Evolutionary conservation across 1,140 invertebrate genomes (phyloP).

Genomic region (Trachelipus rathkii): DNA sequence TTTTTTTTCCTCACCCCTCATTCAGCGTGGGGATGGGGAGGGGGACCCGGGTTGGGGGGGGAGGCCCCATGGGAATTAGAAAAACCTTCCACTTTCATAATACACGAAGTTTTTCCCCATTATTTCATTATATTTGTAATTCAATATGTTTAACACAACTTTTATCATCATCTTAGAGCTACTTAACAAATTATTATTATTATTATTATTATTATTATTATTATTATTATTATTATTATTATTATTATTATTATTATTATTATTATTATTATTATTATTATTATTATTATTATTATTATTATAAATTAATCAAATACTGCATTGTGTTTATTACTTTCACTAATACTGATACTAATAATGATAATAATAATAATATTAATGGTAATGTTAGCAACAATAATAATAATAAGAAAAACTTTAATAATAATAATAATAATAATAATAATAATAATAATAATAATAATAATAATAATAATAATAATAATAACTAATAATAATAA

Average conservation of each 20-base stretch:
- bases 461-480: too few relatives aligned
- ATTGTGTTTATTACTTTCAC: too few relatives aligned
- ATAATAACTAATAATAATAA: too few relatives aligned
- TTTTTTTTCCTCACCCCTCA: background rate
- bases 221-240: background rate
- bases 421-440: too few relatives aligned
- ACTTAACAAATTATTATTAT: slow-evolving; percentile 3
- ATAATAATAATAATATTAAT: too few relatives aligned
- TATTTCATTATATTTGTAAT: slow-evolving; percentile 12
- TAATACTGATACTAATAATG: too few relatives aligned
- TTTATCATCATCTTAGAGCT: background rate
- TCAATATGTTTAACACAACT: background rate
- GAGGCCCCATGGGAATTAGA: background rate
- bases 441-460: too few relatives aligned
- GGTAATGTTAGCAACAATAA: too few relatives aligned
- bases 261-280: background rate
- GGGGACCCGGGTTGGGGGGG: background rate
- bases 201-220: background rate
- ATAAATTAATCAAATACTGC: background rate
- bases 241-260: background rate
- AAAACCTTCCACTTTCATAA: background rate
- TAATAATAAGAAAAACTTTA: too few relatives aligned
- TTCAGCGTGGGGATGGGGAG: background rate
- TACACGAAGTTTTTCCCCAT: slow-evolving; percentile 1
- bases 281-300: background rate